These are phyloP conservation scores for Haliclona indistincta DNA, from an alignment of 37 sponge, comb jelly and placozoan genomes.

Conservation along the genomic window DNA sequence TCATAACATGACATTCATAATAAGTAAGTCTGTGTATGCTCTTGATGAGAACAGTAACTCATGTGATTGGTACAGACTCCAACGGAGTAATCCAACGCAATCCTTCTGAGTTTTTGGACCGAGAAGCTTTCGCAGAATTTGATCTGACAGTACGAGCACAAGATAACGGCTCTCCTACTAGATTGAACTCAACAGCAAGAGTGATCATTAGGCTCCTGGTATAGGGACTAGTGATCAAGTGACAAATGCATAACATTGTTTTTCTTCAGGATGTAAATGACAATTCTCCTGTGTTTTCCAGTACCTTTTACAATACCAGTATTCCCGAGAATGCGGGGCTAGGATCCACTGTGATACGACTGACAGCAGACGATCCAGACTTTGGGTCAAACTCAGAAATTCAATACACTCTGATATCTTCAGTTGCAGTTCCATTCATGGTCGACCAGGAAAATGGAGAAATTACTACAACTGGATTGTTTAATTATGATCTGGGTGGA, in stretches of 20 bases:
- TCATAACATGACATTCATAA: slow-evolving; percentile 4
- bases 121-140: slow-evolving; percentile 16
- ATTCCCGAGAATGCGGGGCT: slow-evolving; percentile 23
- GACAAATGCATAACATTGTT: background rate
- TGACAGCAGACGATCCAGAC: slow-evolving; percentile 33
- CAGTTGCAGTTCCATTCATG: background rate
- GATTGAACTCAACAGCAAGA: background rate
- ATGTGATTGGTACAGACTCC: slow-evolving; percentile 13
- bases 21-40: slow-evolving; percentile 35
- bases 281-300: slow-evolving; percentile 15
- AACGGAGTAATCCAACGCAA: slow-evolving; percentile 25
- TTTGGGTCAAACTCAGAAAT: slow-evolving; percentile 5
- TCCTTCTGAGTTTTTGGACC: slow-evolving; percentile 7
- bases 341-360: background rate
- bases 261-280: slow-evolving; percentile 47
- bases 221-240: background rate
- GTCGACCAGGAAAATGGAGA: slow-evolving; percentile 14
- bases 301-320: slow-evolving; percentile 8
- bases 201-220: slow-evolving; percentile 39
- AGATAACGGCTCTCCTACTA: slow-evolving; percentile 6
- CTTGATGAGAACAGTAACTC: background rate
- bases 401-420: slow-evolving; percentile 10
- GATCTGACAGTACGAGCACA: slow-evolving; percentile 16
- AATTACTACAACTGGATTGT: slow-evolving; percentile 4
- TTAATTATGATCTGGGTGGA: slow-evolving; percentile 43